Base-by-base conservation (phyloP, 92 coral and sea anemone genomes). In the Phenganax subtilis region DNA sequence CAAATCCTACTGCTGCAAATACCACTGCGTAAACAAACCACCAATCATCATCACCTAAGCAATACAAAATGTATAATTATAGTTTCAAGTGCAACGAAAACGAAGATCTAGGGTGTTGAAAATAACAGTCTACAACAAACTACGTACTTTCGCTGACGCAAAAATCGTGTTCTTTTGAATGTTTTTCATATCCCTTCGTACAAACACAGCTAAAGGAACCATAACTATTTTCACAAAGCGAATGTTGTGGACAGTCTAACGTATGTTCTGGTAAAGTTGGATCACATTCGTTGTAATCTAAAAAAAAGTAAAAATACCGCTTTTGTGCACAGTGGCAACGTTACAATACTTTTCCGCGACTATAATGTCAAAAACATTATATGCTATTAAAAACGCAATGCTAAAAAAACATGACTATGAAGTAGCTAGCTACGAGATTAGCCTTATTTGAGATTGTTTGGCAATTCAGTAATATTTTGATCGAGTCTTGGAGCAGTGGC, bases 211-310 rank as follows among this genome's bases (percentile, higher is more conserved):
- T 52, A 12, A 29, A 76, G 17, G 81, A 57, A 12, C 81, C 71
- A 44, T 12, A 57, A 0, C 3, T 57, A 60, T 76, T 29, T 25
- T 28, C 16, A 47, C 81, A 76, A 55, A 29, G 30, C 4, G 81
- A 76, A 60, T 57, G 56, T 14, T 3, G 11, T 47, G 70, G 25
- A n/a, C 81, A 76, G n/a, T 76, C 81, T 58, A 12, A 11, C 64
- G 30, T 8, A 59, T 76, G 81, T 29, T 30, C 70, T 3, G 0
- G 6, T 44, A 29, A 29, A 12, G 15, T 11, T 58, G 81, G 81
- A 29, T 76, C 54, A 76, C 81, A 76, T 76, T 76, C 81, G 44
- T 76, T n/a, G 15, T 76, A 76, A 51, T 76, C 81, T 76, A 76
- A 15, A 76, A 44, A 28, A 11, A 10, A 75, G 31, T 14, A 73